Base-by-base conservation (phyloP, 2,797 vertebrate genomes). In the Hippocampus kuda region DNA sequence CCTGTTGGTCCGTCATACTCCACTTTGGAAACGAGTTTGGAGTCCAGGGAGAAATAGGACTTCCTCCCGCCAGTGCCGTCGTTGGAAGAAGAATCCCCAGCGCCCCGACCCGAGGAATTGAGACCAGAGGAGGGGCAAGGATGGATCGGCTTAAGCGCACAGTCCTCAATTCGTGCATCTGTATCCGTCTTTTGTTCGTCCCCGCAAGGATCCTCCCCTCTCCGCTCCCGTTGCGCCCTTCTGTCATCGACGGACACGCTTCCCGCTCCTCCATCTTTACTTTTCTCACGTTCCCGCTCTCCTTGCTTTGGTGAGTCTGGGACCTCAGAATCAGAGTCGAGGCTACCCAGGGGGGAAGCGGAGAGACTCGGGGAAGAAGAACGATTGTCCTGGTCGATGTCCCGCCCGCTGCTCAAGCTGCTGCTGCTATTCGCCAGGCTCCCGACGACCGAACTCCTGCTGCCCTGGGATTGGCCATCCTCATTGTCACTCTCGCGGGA, bases 331-430 rank as follows among this genome's bases (percentile, higher is more conserved):
- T 99, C 97, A 66, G 95, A 98, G 85, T 99, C 97, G 79, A 96
- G 88, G 1, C 95, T 98, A 60, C 94, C 95, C 1, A 96, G 89
- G 68, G 96, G 97, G 78, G 97, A 97, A 77, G 96, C 93, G 46
- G 97, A 96, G 83, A 98, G 93, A 48, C 97, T 99, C 41, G 97
- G 97, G 0, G 97, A 98, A 7, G 96, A 98, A 89, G 97, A 99
- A 69, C 96, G 94, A 90, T 99, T 99, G 84, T 99, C 97, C 91
- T 99, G 97, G 90, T 99, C 97, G 72, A 99, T 99, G 73, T 99
- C 97, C 72, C 94, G 89, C 46, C 96, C 97, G 74, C 97, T 98
- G 63, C 95, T 98, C 86, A 97, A 90, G 81, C 96, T 98, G 75
- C 95, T 94, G 74, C 95, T 98, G 81, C 95, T 95, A 81, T 97